A percentile compares a stretch with the other conserved stretches of the same genome.
Conservation (phyloP, 2,113 vertebrate species). For the Leucopternis melanops region DNA sequence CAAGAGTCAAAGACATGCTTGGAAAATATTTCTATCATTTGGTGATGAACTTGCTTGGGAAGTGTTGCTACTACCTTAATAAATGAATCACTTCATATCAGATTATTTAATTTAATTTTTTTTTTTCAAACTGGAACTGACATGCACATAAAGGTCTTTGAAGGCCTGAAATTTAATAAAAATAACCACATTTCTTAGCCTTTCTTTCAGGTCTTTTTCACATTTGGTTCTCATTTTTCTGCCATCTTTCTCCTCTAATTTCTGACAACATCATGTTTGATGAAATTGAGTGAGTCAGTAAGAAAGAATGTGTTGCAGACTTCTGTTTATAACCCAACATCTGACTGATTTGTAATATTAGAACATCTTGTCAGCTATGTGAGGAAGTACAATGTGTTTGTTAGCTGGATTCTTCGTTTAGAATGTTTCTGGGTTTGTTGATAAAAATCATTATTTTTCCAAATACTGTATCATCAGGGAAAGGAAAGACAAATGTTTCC, state of each 20-base stretch:
- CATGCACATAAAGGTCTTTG: not conserved
- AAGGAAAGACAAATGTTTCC: not conserved
- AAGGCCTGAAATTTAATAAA: not conserved
- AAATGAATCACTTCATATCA: not conserved
- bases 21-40: not conserved
- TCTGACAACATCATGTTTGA: not conserved
- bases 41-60: not conserved
- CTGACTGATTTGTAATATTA: constrained; percentile 4
- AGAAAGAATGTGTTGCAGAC: not conserved
- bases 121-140: not conserved
- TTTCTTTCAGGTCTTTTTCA: not conserved
- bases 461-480: not conserved
- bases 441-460: not conserved
- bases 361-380: not conserved
- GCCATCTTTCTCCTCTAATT: not conserved
- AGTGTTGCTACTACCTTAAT: not conserved
- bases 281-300: not conserved
- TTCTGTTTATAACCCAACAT: constrained; percentile 34
- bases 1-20: not conserved
- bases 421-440: not conserved
- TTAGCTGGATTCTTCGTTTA: not conserved
- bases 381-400: not conserved
- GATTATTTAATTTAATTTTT: not conserved
- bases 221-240: not conserved
- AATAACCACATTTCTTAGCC: not conserved